phyloP scores from a whole-genome alignment of 1,140 invertebrate species.

The Brachystomella parvula region DNA sequence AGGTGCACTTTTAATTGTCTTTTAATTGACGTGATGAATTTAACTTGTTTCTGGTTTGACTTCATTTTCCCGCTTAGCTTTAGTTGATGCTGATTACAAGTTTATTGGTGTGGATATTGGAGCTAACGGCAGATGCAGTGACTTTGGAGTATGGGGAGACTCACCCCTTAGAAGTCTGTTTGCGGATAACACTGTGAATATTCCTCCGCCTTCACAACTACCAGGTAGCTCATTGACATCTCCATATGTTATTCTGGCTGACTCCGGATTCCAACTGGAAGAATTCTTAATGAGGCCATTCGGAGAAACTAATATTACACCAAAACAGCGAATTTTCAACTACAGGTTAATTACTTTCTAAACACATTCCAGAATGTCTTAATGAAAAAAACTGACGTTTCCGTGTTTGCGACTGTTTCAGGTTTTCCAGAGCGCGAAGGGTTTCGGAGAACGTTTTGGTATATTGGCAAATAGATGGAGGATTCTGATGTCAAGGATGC shows the following conservation, averaged over 20 bases:
- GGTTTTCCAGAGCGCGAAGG: conserved; percentile 36
- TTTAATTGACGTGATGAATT: too few relatives aligned
- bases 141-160: background rate
- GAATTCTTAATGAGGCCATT: background rate
- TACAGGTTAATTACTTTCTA: conserved; percentile 4
- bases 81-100: conserved; percentile 42
- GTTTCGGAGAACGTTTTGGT: conserved; percentile 38
- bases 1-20: too few relatives aligned
- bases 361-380: background rate
- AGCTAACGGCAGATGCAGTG: background rate
- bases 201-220: background rate
- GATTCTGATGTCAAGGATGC: conserved; percentile 11
- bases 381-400: background rate
- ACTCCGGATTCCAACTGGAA: conserved; percentile 5
- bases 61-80: conserved; percentile 44
- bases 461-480: conserved; percentile 25
- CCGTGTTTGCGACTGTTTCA: conserved; percentile 21
- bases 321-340: conserved; percentile 5
- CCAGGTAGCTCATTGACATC: background rate
- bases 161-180: background rate
- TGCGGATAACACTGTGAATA: background rate
- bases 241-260: conserved; percentile 15
- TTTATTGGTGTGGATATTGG: conserved; percentile 42
- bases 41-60: too few relatives aligned
- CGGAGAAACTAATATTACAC: background rate